Conservation (phyloP, 1,140 invertebrate genomes). For the Macrostomum lignano region DNA sequence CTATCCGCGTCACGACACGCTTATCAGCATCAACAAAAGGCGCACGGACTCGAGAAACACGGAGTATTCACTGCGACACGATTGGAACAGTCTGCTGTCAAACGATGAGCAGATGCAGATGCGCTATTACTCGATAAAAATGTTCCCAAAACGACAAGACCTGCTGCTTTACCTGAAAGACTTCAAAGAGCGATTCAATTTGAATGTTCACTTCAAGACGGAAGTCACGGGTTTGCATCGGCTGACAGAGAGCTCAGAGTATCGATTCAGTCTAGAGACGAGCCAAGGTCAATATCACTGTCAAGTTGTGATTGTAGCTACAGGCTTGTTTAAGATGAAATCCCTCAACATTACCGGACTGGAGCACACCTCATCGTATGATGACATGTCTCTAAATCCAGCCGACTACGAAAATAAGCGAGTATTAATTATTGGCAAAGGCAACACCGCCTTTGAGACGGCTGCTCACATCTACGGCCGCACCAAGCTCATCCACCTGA, state of each 20-base stretch:
- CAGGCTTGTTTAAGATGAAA: conserved; percentile 22
- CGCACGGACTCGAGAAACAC: conserved; percentile 27
- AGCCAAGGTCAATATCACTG: no score
- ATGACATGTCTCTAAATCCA: conserved; percentile 19
- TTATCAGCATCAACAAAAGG: conserved; percentile 31
- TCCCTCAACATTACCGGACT: conserved; percentile 17
- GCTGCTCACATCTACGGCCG: conserved; percentile 25
- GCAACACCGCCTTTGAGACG: conserved; percentile 30
- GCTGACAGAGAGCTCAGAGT: no score
- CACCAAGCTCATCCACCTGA: conserved; percentile 28
- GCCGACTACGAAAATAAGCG: conserved; percentile 27
- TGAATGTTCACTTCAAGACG: no score
- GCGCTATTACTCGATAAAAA: conserved; percentile 19
- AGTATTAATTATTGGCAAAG: conserved; percentile 29
- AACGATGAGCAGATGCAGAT: conserved; percentile 21
- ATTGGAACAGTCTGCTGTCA: conserved; percentile 30
- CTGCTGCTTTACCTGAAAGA: conserved; percentile 8
- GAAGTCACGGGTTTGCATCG: no score
- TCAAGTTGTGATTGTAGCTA: conserved; percentile 25
- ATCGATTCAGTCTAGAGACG: no score
- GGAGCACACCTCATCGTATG: conserved; percentile 20
- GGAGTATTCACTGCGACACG: conserved; percentile 30
- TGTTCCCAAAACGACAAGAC: conserved; percentile 24
- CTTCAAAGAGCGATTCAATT: no score
- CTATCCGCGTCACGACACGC: conserved; percentile 28